These are phyloP conservation scores for Alcis repandata DNA, from an alignment of 2,888 invertebrate species.

Conservation along the genomic window DNA sequence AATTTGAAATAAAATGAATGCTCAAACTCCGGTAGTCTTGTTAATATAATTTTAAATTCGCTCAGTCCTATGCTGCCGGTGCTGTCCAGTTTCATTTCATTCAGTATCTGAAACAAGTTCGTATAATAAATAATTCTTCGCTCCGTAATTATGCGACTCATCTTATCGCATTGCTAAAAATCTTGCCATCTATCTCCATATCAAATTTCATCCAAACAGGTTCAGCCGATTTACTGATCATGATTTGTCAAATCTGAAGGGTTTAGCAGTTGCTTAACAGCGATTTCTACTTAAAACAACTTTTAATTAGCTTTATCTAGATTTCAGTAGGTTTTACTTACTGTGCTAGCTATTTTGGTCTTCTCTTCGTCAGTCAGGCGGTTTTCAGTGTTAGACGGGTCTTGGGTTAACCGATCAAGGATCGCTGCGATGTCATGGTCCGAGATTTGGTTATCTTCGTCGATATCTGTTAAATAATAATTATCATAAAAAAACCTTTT, in stretches of 20 bases:
- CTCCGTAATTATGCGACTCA: too few relatives aligned
- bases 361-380: constrained; percentile 77
- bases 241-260: too few relatives aligned
- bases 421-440: constrained; percentile 84
- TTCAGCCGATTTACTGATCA: too few relatives aligned
- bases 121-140: too few relatives aligned
- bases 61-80: constrained; percentile 85
- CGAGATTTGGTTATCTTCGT: constrained; percentile 88
- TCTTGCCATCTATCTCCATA: too few relatives aligned
- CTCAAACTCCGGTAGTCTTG: constrained; percentile 88
- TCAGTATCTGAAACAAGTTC: constrained; percentile 83
- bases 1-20: constrained; percentile 87
- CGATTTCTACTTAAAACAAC: too few relatives aligned
- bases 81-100: constrained; percentile 87
- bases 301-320: too few relatives aligned
- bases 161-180: too few relatives aligned
- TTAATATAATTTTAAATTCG: constrained; percentile 88
- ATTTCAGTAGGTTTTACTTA: constrained; percentile 62
- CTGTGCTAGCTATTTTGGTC: constrained; percentile 84
- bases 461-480: constrained; percentile 79
- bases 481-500: neutral
- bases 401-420: constrained; percentile 83
- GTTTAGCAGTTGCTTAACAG: too few relatives aligned
- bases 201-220: too few relatives aligned
- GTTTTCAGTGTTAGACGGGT: constrained; percentile 58